Base-by-base conservation (phyloP, 1,140 invertebrate genomes). In the Zaprionus inermis region DNA sequence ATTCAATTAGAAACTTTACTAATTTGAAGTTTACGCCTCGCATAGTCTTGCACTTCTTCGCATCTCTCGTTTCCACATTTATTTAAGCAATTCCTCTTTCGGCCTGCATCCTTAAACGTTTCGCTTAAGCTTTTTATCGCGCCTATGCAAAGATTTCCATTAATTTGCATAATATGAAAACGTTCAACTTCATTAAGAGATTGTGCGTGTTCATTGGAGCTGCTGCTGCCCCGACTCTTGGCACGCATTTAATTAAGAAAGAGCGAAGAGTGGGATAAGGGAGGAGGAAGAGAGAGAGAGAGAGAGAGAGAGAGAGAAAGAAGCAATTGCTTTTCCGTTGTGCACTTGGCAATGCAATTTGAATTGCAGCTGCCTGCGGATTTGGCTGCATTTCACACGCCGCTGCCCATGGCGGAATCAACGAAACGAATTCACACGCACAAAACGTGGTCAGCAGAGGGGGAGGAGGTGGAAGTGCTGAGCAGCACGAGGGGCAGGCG, bases 261-360 rank as follows among this genome's bases (percentile, higher is more conserved):
- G 60, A 57, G 36, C 5, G 32, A 4, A 30, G 38, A 44, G 58
- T 5, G 57, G 7, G 16, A n/a, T 0, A 14, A 0, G 14, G 18
- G 4, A 24, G 49, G 6, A 14, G 5, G 51, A 1, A 16, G 38
- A 41, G 7, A 5, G 36, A 14, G 7, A 11, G 6, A 30, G 7
- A 22, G 34, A 34, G 32, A 2, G 14, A n/a, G n/a, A n/a, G 32
- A 12, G 34, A 16, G 18, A 20, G 66, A 12, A 28, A 16, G 18
- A 20, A 58, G 63, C 60, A 71, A 72, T 72, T 72, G 70, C 34
- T 66, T 72, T 66, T 18, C 46, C 60, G 60, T 52, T 68, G 70
- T 68, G 70, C 70, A 72, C 70, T 72, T 72, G 70, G 70, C 64
- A 72, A 55, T 72, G 70, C 46, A 59, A 72, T 73, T 68, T 73